Base-by-base conservation (phyloP, 1,140 invertebrate genomes). In the Saccostrea glomerata region DNA sequence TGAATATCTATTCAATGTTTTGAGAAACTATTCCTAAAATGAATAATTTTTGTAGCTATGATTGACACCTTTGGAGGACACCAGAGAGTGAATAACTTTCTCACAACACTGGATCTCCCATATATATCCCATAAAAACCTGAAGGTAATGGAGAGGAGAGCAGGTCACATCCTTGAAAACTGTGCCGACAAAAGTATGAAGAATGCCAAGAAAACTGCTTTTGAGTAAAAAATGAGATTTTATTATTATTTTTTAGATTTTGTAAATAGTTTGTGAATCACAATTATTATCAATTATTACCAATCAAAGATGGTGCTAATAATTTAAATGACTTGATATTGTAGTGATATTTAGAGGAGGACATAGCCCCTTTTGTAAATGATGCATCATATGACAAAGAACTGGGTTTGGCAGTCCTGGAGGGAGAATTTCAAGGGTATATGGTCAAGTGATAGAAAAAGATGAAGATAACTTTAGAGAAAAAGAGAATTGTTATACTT, bases 181-280 rank as follows among this genome's bases (percentile, higher is more conserved):
- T 82, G 7, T 82, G 23, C 77, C 40, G 77, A 82, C 5, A n/a
- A 82, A 82, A 36, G 47, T 36, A 82, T 82, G 77, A 82, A 0
- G 36, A 54, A 40, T 17, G 77, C 9, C 9, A 82, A 30, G 11
- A 25, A 82, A 54, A 12, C 30, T 17, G 77, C 77, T 15, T 82
- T 15, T 82, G 23, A 82, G 47, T 55, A 82, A 82, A 25, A 82
- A 82, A 82, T 77, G 73, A 77, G 73, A 6, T 77, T 60, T 60
- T 1, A 60, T 15, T 60, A 60, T 60, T 60, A n/a, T 36, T 36
- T 60, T 60, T 60, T 60, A 60, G 12, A 60, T 12, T 60, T 15
- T 4, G 12, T 60, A 20, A 60, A 60, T 60, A 20, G 12, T 60
- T 60, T 60, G 58, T 60, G 4, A 60, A 60, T 1, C 20, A 60